Evolutionary conservation across 2,797 vertebrate species (phyloP).

Genomic region (Clarias pachynema): DNA sequence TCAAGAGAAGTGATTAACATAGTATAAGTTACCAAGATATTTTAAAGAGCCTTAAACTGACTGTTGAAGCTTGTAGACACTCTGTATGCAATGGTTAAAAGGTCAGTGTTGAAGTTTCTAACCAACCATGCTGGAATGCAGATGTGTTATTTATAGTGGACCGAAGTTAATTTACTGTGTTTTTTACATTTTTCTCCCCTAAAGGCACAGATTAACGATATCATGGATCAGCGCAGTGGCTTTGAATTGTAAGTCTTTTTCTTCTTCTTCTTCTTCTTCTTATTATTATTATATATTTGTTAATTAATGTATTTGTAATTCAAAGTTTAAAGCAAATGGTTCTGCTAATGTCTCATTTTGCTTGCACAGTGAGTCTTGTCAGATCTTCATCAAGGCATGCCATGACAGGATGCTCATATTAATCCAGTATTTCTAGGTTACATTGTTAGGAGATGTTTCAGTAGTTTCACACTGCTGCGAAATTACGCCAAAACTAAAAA

Average conservation of each 20-base stretch:
- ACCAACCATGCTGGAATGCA: conserved; percentile 6
- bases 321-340: background rate
- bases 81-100: background rate
- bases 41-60: background rate
- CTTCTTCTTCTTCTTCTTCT: background rate
- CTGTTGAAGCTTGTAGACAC: background rate
- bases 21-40: too few species aligned
- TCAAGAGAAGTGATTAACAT: background rate
- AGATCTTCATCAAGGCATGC: background rate
- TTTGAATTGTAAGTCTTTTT: conserved; percentile 91
- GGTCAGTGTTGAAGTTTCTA: conserved; percentile 26
- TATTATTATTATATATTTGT: background rate
- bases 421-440: background rate
- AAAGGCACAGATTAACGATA: conserved; percentile 88
- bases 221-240: conserved; percentile 97
- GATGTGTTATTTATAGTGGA: conserved; percentile 23
- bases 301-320: background rate
- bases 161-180: background rate
- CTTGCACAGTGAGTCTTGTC: background rate
- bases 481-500: background rate
- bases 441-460: too few species aligned
- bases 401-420: background rate
- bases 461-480: background rate
- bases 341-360: background rate
- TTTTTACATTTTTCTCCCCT: conserved; percentile 36